Conservation (phyloP, 2,113 vertebrate genomes). For the Phalacrocorax brasilianus region DNA sequence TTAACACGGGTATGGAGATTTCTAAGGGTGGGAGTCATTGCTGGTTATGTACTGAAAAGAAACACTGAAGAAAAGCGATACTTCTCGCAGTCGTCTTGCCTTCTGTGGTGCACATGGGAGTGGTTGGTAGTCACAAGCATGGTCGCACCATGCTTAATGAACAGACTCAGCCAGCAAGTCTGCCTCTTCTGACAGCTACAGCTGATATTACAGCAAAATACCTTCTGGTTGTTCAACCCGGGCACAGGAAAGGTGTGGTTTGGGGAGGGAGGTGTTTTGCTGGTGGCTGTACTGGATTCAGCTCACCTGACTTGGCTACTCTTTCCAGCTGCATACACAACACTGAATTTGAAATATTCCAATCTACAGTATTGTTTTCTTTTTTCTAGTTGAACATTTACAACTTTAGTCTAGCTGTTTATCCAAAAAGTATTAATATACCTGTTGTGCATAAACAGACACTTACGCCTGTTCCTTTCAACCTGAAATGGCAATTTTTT, state of each 20-base stretch:
- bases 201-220: background rate
- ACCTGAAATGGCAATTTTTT: slow-evolving; percentile 47
- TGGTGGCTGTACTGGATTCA: background rate
- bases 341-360: background rate
- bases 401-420: background rate
- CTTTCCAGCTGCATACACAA: background rate
- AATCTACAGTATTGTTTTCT: background rate
- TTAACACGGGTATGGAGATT: background rate
- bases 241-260: background rate
- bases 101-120: background rate
- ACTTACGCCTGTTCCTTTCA: background rate
- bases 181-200: background rate
- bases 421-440: background rate
- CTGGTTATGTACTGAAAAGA: background rate
- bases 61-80: background rate
- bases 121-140: background rate
- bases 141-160: background rate
- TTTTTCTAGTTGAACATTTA: background rate
- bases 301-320: background rate
- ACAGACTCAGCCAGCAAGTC: background rate
- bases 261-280: background rate
- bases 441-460: slow-evolving; percentile 9
- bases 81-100: background rate
- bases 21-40: background rate
- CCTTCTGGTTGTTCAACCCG: background rate